A percentile compares a stretch with the other conserved stretches of the same genome.
Conservation (phyloP, 2,797 vertebrate genomes). For the Allochrocebus solatus region DNA sequence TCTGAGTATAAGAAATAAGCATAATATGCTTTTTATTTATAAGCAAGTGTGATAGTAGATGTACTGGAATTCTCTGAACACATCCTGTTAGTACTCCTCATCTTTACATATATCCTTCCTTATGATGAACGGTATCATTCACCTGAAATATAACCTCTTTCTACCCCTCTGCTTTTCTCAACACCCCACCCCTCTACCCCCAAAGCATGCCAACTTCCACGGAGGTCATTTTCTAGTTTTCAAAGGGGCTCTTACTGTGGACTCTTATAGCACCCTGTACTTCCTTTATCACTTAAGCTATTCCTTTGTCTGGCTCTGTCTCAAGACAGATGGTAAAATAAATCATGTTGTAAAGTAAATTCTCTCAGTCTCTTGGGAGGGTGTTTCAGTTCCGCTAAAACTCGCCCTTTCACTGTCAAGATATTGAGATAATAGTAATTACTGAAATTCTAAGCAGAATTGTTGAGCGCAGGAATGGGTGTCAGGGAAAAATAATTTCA, state of each 20-base stretch:
- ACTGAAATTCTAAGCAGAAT: neutral
- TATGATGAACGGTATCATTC: neutral
- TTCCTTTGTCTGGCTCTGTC: neutral
- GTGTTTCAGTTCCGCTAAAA: neutral
- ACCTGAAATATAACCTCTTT: neutral
- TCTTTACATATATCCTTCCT: neutral
- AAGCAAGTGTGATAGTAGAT: neutral
- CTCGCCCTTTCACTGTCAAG: neutral
- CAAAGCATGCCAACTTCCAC: neutral
- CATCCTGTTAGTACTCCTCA: neutral
- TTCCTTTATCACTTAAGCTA: neutral
- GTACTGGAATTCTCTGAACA: neutral
- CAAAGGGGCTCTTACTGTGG: neutral
- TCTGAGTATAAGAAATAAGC: neutral
- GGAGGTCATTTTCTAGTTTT: neutral
- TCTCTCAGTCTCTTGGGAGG: neutral
- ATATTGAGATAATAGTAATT: neutral
- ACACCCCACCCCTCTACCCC: fast-evolving
- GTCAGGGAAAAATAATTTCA: neutral
- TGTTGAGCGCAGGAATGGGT: neutral
- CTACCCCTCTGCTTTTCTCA: neutral
- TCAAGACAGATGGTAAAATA: neutral
- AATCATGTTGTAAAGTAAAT: neutral
- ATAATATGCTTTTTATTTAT: neutral
- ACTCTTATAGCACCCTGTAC: neutral